These are phyloP conservation scores for Sebastes taczanowskii DNA, from an alignment of 2,797 vertebrate species.

Conservation along the genomic window DNA sequence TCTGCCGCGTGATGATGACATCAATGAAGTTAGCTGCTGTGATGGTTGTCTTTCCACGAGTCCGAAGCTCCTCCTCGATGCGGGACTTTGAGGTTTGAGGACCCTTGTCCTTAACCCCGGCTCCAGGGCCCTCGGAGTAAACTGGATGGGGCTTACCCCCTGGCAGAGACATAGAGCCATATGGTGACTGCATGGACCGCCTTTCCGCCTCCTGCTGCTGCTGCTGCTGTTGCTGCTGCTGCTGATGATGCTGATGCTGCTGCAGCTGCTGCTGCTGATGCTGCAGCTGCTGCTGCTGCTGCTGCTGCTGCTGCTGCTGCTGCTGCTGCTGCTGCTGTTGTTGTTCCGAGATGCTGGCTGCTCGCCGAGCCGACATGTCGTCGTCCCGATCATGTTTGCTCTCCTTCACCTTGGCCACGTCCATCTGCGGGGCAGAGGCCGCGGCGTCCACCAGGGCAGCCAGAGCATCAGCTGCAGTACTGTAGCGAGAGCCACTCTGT, in stretches of 20 bases:
- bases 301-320: conserved; percentile 75
- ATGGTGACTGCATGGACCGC: conserved; percentile 89
- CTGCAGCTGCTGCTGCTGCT: conserved; percentile 71
- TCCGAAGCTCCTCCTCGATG: conserved; percentile 97
- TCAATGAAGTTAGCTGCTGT: conserved; percentile 99
- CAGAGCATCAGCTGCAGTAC: conserved; percentile 93
- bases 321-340: conserved; percentile 78
- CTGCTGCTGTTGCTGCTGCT: too few relatives aligned
- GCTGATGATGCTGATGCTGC: rapidly evolving
- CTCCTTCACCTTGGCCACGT: conserved; percentile 93
- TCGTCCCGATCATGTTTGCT: conserved; percentile 91
- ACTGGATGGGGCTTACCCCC: conserved; percentile 88
- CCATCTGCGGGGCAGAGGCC: conserved; percentile 94
- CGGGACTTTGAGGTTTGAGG: conserved; percentile 92
- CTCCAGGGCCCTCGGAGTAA: conserved; percentile 83
- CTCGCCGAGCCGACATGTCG: conserved; percentile 81
- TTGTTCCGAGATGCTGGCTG: conserved; percentile 82
- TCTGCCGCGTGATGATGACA: conserved; percentile 98
- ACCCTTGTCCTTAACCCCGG: conserved; percentile 88
- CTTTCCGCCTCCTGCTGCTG: conserved; percentile 88
- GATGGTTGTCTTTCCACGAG: conserved; percentile 97
- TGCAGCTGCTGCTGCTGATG: conserved; percentile 63
- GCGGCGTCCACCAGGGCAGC: conserved; percentile 96
- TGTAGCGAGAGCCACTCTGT: conserved; percentile 91
- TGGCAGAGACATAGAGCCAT: conserved; percentile 86